Percentiles rank a stretch among this genome's conserved stretches.
Conservation (phyloP, 2,113 vertebrate species). For the Anser cygnoides region DNA sequence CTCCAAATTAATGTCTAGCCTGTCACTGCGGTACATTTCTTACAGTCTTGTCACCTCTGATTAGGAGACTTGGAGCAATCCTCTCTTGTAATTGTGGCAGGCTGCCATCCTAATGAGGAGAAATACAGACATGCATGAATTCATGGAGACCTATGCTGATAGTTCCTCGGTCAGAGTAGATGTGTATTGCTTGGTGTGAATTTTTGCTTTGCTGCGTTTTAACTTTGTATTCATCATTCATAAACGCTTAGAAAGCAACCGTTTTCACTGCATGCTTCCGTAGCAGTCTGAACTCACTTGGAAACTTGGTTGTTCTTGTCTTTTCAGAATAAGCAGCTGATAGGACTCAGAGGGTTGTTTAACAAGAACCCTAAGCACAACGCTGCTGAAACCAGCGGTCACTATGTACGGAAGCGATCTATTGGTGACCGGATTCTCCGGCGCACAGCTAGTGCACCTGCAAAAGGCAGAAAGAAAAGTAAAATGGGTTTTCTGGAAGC, state of each 20-base stretch:
- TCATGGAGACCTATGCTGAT: conserved; percentile 37
- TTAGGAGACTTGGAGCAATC: conserved; percentile 24
- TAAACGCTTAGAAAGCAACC: neutral
- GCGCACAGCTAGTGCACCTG: conserved; percentile 93
- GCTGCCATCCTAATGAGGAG: conserved; percentile 50
- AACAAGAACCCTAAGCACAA: conserved; percentile 84
- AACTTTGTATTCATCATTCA: conserved; percentile 17
- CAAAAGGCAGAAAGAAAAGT: conserved; percentile 94
- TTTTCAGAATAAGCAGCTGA: conserved; percentile 88
- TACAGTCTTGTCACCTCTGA: conserved; percentile 23
- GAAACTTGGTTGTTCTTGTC: neutral
- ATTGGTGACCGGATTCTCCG: conserved; percentile 90
- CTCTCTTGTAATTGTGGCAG: conserved; percentile 6
- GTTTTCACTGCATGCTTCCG: neutral
- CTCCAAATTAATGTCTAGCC: neutral
- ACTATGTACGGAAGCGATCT: conserved; percentile 85
- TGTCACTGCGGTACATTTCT: conserved; percentile 17
- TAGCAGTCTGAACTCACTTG: neutral
- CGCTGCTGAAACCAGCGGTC: conserved; percentile 78
- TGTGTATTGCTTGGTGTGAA: conserved; percentile 55
- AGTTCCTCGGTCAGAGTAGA: neutral
- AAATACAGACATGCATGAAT: conserved; percentile 69
- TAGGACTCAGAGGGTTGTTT: conserved; percentile 93
- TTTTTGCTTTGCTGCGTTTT: conserved; percentile 37
- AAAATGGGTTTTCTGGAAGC: conserved; percentile 88